Percentiles rank a stretch among this genome's conserved stretches.
Evolutionary conservation across 2,113 vertebrate species (phyloP).

Genomic region (Axis porcinus): DNA sequence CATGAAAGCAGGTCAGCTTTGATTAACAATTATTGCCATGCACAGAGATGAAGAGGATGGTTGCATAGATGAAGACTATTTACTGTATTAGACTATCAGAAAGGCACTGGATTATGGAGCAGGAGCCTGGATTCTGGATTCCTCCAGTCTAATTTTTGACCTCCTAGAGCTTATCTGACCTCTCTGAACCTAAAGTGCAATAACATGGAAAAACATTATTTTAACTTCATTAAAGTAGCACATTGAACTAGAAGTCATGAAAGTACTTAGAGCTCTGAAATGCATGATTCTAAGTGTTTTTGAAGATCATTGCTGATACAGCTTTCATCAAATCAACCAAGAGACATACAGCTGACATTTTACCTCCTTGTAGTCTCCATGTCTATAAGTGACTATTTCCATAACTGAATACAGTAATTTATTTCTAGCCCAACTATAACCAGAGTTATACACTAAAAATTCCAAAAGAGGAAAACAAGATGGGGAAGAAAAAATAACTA

Average conservation of each 20-base stretch:
- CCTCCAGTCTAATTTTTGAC: not conserved
- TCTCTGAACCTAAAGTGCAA: not conserved
- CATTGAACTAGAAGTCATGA: not conserved
- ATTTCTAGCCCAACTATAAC: not conserved
- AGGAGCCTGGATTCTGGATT: not conserved
- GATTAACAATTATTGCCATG: not conserved
- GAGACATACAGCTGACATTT: conserved; percentile 2
- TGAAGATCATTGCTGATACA: conserved; percentile 14
- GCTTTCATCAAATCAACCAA: conserved; percentile 4
- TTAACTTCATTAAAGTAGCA: not conserved
- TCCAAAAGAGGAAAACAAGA: not conserved
- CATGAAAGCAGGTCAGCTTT: not conserved
- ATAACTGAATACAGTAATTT: conserved; percentile 27
- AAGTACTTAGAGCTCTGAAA: not conserved
- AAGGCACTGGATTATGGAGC: not conserved
- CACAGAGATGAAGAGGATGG: not conserved
- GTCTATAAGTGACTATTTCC: not conserved
- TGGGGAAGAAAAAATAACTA: conserved; percentile 9
- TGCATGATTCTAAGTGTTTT: not conserved
- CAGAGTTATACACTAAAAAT: not conserved
- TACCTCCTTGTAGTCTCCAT: not conserved
- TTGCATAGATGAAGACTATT: not conserved
- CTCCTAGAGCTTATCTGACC: not conserved
- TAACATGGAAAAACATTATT: conserved; percentile 20
- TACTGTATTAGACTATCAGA: not conserved